Evolutionary conservation across 2,888 invertebrate genomes (phyloP).

Genomic region (Palloptera scutellata): DNA sequence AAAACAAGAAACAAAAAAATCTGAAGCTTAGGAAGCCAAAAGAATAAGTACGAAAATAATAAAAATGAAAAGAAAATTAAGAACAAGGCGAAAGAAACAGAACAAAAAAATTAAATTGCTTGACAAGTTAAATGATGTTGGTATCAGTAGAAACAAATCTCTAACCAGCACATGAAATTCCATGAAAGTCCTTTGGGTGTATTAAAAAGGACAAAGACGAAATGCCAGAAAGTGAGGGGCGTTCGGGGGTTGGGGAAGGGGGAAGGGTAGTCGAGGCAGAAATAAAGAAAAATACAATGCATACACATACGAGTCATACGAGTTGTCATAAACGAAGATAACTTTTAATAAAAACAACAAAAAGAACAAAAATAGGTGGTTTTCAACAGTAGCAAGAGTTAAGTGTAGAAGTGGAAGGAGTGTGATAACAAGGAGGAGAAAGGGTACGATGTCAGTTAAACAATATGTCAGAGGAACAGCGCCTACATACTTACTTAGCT

Average conservation of each 20-base stretch:
- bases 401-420: slow-evolving; percentile 4
- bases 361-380: background rate
- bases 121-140: slow-evolving; percentile 10
- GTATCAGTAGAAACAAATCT: slow-evolving; percentile 7
- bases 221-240: no score
- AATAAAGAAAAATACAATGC: background rate
- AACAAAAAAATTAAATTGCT: background rate
- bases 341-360: slow-evolving; percentile 20
- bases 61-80: background rate
- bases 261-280: background rate
- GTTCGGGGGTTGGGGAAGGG: no score
- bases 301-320: slow-evolving; percentile 23
- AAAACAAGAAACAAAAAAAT: background rate
- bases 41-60: background rate
- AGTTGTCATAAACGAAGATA: slow-evolving; percentile 25
- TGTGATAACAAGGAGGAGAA: background rate
- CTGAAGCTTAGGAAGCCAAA: background rate
- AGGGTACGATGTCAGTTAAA: slow-evolving; percentile 8
- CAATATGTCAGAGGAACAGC: slow-evolving; percentile 18
- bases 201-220: slow-evolving; percentile 3
- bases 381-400: no score
- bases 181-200: slow-evolving; percentile 15
- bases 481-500: slow-evolving; percentile 24
- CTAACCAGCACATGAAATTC: slow-evolving; percentile 6
- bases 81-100: background rate